Evolutionary conservation across 2,113 vertebrate species (phyloP).

Genomic region (Saguinus imperator): DNA sequence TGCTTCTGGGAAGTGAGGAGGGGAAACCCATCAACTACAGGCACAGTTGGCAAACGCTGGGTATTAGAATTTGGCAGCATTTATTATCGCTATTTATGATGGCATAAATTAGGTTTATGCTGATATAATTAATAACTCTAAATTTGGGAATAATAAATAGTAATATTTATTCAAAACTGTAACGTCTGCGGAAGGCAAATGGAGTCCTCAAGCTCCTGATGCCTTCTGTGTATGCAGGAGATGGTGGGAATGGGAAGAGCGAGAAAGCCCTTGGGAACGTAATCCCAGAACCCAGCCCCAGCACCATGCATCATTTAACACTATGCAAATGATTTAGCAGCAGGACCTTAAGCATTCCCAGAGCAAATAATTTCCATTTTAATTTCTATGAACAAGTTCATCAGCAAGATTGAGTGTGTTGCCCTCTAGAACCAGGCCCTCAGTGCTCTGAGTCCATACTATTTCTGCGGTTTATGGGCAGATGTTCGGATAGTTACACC

Average conservation of each 20-base stretch:
- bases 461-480: background rate
- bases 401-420: background rate
- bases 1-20: conserved; percentile 81
- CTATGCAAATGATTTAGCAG: conserved; percentile 59
- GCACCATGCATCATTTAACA: background rate
- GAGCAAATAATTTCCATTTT: conserved; percentile 52
- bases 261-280: background rate
- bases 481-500: background rate
- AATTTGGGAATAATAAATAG: conserved; percentile 84
- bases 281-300: background rate
- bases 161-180: conserved; percentile 73
- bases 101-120: conserved; percentile 84
- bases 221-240: background rate
- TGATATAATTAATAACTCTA: conserved; percentile 86
- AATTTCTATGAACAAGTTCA: conserved; percentile 37
- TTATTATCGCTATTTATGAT: conserved; percentile 83
- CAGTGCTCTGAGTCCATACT: background rate
- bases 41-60: conserved; percentile 82
- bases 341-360: conserved; percentile 36
- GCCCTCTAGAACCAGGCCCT: background rate
- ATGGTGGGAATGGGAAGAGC: background rate
- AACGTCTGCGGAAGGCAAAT: conserved; percentile 60
- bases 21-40: conserved; percentile 66
- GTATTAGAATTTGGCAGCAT: conserved; percentile 83
- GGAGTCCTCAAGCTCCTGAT: conserved; percentile 28